Base-by-base conservation (phyloP, 2,113 vertebrate species). In the Fregetta grallaria region DNA sequence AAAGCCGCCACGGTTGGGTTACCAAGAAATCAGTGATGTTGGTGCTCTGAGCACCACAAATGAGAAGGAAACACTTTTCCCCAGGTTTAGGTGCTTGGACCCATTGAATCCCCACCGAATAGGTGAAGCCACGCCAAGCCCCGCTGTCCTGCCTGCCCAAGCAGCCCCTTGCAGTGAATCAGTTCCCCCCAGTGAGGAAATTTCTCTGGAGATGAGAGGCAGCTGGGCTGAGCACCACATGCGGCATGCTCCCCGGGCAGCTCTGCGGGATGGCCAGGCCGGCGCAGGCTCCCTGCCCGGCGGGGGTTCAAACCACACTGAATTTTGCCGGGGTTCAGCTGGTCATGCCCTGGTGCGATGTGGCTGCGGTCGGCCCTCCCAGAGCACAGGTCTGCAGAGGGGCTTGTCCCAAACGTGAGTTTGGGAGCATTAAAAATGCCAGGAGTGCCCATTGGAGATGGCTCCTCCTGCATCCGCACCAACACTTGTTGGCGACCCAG, bases 401-500 rank as follows among this genome's bases (percentile, higher is more conserved):
- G 29, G 3, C 25, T 53, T 45, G 34, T 44, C 56, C 34, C 71
- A 91, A 53, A 16, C 40, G 11, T 9, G 50, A 55, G 15, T 79
- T 19, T 59, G 67, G 49, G 38, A 83, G n/a, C 49, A 32, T 29
- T 59, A 68, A 89, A 86, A 68, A 65, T 42, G 25, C 49, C 13
- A 8, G 36, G 58, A 76, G 32, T 4, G 1, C 38, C 21, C 22
- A 7, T 3, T 50, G 71, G 32, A n/a, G 20, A 34, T 6, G 5
- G n/a, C 32, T 89, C 20, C 63, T 91, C 47, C 1, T 6, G 45
- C 10, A 1, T 76, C 65, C 26, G 11, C 38, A 32, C 32, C 68
- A 56, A 2, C 0, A 0, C 53, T 45, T 13, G 1, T 22, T 73
- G 89, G 36, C 1, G 7, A 30, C 44, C 18, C 50, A 7, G 61